Percentiles rank a stretch among this genome's conserved stretches.
Conservation (phyloP, 1,140 invertebrate species). For the Phortica variegata region DNA sequence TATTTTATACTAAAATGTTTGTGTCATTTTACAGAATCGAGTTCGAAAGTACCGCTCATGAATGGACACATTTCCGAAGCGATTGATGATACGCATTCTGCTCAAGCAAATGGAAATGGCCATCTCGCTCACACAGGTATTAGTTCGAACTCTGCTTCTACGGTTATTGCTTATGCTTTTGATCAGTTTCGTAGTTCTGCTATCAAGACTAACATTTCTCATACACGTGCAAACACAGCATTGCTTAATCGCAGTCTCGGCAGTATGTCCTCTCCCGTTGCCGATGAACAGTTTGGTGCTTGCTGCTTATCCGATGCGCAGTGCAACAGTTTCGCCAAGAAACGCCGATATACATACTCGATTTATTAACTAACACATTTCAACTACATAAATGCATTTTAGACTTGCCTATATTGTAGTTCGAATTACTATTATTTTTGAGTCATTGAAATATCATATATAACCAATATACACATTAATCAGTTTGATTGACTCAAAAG, state of each 20-base stretch:
- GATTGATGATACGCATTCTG: background rate
- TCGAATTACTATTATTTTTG: no score
- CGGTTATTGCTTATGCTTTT: conserved; percentile 26
- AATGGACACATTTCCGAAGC: conserved; percentile 16
- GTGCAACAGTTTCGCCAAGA: conserved; percentile 13
- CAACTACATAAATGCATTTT: no score
- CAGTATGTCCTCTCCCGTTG: conserved; percentile 22
- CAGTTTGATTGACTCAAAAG: no score
- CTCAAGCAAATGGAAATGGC: conserved; percentile 22
- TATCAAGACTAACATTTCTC: conserved; percentile 20
- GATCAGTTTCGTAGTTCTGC: conserved; percentile 37
- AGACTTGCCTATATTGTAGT: no score
- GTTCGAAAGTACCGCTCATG: conserved; percentile 29
- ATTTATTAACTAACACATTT: conserved; percentile 43
- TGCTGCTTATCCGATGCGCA: conserved; percentile 6
- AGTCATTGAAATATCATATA: no score
- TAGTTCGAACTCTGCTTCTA: conserved; percentile 41
- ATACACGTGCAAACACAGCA: conserved; percentile 34
- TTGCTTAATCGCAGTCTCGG: conserved; percentile 24
- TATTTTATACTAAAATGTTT: no score
- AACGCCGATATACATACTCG: conserved; percentile 49
- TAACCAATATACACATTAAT: no score
- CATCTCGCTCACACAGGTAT: conserved; percentile 23
- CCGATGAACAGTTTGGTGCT: conserved; percentile 3
- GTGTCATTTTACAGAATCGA: conserved; percentile 16